Percentiles rank a stretch among this genome's conserved stretches.
These are phyloP conservation scores for Megathymus violae DNA, from an alignment of 1,140 invertebrate species.

Conservation along the genomic window DNA sequence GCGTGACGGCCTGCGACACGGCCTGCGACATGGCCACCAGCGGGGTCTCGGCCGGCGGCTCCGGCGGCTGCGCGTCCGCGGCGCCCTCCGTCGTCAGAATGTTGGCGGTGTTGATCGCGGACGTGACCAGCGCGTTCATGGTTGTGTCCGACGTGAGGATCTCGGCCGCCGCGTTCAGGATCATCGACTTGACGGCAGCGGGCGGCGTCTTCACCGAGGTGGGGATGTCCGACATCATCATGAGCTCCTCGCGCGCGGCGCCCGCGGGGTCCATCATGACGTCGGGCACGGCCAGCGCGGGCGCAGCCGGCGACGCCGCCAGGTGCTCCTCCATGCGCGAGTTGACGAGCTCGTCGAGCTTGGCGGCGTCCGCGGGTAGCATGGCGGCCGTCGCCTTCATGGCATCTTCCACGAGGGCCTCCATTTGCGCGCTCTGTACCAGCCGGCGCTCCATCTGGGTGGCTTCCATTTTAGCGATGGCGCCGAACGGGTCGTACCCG, in stretches of 20 bases:
- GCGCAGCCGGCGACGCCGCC: conserved; percentile 52
- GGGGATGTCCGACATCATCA: conserved; percentile 72
- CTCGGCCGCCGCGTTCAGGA: conserved; percentile 86
- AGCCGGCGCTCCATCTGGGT: conserved; percentile 74
- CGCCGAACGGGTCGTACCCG: conserved; percentile 64
- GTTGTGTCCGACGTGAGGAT: conserved; percentile 84
- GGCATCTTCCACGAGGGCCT: conserved; percentile 78
- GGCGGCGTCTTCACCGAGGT: conserved; percentile 84
- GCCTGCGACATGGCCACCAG: conserved; percentile 80
- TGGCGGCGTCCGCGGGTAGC: conserved; percentile 80
- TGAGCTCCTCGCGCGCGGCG: too few relatives aligned
- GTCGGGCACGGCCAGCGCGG: conserved; percentile 56
- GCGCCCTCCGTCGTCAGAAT: conserved; percentile 74
- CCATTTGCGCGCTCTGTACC: conserved; percentile 80
- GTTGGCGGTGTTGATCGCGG: conserved; percentile 80
- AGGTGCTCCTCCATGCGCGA: conserved; percentile 86
- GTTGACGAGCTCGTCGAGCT: conserved; percentile 87
- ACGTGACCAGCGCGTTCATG: conserved; percentile 80
- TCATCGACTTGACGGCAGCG: conserved; percentile 87
- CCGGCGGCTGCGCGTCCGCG: conserved; percentile 81
- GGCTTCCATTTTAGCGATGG: conserved; percentile 72
- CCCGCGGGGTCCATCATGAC: too few relatives aligned
- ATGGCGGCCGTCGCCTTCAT: conserved; percentile 79
- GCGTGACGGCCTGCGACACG: conserved; percentile 83
- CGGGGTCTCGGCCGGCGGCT: conserved; percentile 83